Conservation (phyloP, 2,888 invertebrate species). For the Sialis lutaria region DNA sequence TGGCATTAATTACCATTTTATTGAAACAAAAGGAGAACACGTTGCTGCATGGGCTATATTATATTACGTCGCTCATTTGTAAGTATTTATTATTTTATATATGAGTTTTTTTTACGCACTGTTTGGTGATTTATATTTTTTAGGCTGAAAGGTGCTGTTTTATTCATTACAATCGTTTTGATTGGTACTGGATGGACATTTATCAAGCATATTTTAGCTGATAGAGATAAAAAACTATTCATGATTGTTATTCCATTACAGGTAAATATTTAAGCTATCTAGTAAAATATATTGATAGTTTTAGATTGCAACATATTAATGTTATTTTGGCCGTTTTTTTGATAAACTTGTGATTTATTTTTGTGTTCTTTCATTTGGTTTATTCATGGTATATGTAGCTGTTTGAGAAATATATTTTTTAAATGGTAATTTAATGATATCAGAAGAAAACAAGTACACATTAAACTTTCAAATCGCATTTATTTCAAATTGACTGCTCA, state of each 20-base stretch:
- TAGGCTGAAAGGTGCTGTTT: slow-evolving; percentile 75
- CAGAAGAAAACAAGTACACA: too few species aligned
- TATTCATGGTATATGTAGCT: not conserved
- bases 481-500: too few species aligned
- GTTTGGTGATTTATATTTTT: slow-evolving; percentile 10
- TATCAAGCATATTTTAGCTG: slow-evolving; percentile 91
- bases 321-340: not conserved
- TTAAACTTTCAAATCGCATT: too few species aligned
- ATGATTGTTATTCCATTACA: slow-evolving; percentile 95
- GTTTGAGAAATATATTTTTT: not conserved
- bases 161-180: slow-evolving; percentile 90
- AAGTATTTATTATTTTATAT: slow-evolving; percentile 25
- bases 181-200: slow-evolving; percentile 99
- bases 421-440: too few species aligned
- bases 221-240: slow-evolving; percentile 91
- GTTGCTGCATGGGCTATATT: slow-evolving; percentile 96
- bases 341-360: not conserved
- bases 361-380: not conserved
- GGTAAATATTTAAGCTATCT: slow-evolving; percentile 28
- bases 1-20: slow-evolving; percentile 87
- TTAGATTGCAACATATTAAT: too few species aligned
- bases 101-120: slow-evolving; percentile 1
- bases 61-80: slow-evolving; percentile 95
- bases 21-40: slow-evolving; percentile 81
- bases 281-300: too few species aligned